These are phyloP conservation scores for Agrilus mali DNA, from an alignment of 2,888 invertebrate genomes.

Conservation along the genomic window DNA sequence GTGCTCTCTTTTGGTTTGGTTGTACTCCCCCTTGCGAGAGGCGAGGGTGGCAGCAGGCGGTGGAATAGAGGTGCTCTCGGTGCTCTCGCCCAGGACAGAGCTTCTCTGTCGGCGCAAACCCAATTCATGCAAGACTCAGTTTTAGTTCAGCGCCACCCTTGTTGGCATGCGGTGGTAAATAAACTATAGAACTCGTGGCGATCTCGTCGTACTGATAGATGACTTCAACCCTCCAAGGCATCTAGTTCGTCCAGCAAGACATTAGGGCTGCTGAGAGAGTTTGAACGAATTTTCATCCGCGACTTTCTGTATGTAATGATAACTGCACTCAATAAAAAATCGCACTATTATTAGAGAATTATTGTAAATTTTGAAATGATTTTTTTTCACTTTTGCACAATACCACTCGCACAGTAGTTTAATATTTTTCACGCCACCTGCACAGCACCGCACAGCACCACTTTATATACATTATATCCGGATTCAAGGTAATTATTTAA, in stretches of 20 bases:
- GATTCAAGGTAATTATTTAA: conserved; percentile 17
- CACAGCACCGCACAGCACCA: conserved; percentile 18
- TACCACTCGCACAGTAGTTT: conserved; percentile 15
- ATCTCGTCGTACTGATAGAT: conserved; percentile 21
- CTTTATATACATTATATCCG: conserved; percentile 15
- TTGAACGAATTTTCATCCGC: conserved; percentile 8
- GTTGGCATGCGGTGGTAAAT: conserved; percentile 25
- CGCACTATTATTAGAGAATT: conserved; percentile 7
- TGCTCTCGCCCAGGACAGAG: conserved; percentile 28
- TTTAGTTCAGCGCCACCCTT: conserved; percentile 29
- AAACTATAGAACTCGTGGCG: conserved; percentile 20
- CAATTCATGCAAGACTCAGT: conserved; percentile 20
- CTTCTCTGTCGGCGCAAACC: conserved; percentile 28
- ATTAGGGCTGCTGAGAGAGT: conserved; percentile 13
- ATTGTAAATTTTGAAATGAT: conserved; percentile 13
- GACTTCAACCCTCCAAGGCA: conserved; percentile 15
- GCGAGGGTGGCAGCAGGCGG: conserved; percentile 17
- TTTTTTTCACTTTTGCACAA: conserved; percentile 17
- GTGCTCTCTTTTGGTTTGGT: too few species aligned
- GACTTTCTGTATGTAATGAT: conserved; percentile 3
- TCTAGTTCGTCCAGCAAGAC: conserved; percentile 13
- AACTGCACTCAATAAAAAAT: conserved; percentile 4
- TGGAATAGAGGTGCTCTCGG: conserved; percentile 20
- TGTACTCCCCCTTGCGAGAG: conserved; percentile 5
- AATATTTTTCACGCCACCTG: conserved; percentile 7